Evolutionary conservation across 2,888 invertebrate genomes (phyloP).

Genomic region (Cabera pusaria): DNA sequence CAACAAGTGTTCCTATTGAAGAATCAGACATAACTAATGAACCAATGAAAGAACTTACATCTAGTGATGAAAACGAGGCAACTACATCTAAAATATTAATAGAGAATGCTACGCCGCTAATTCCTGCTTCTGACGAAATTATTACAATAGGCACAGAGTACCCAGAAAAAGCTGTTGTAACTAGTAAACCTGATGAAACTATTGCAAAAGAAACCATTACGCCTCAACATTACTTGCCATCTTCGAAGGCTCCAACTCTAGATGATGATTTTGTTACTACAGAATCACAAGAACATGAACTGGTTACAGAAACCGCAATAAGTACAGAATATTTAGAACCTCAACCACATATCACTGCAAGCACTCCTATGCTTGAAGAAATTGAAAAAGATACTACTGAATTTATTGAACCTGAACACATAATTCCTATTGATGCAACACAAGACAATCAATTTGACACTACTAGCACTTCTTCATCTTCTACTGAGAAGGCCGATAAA

Average conservation of each 20-base stretch:
- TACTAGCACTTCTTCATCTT: constrained; percentile 10
- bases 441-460: constrained; percentile 9
- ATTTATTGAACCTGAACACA: constrained; percentile 14
- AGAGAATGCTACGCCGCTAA: too few relatives aligned
- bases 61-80: constrained; percentile 5
- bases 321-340: constrained; percentile 13
- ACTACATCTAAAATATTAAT: constrained; percentile 3
- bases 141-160: constrained; percentile 1
- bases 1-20: constrained; percentile 11
- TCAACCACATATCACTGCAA: constrained; percentile 23
- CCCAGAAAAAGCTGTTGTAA: constrained; percentile 2
- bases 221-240: constrained; percentile 12
- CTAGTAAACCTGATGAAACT: constrained; percentile 3
- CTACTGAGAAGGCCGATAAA: constrained; percentile 4
- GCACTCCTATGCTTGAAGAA: constrained; percentile 36
- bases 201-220: constrained; percentile 3
- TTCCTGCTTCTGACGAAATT: constrained; percentile 23
- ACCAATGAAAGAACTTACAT: constrained; percentile 9
- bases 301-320: constrained; percentile 14
- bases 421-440: constrained; percentile 12
- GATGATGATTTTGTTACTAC: constrained; percentile 30
- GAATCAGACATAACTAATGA: constrained; percentile 14
- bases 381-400: constrained; percentile 34
- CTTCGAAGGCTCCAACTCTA: constrained; percentile 21
- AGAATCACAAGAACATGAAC: constrained; percentile 19